Conservation (phyloP, 2,797 vertebrate genomes). For the Geotrypetes seraphini region DNA sequence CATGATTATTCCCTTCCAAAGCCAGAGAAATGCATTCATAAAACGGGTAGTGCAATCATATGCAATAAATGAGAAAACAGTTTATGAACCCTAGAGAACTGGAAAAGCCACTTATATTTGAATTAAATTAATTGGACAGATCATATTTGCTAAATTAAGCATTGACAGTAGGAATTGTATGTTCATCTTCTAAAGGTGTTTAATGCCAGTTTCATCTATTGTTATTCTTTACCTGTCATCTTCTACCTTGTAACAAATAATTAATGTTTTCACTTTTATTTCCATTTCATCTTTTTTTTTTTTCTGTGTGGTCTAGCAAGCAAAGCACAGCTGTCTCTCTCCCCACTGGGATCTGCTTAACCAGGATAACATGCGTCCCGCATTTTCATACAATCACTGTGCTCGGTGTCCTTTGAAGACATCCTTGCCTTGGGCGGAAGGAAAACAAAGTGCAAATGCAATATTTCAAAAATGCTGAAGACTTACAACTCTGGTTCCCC, state of each 20-base stretch:
- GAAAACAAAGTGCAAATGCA: too few relatives aligned
- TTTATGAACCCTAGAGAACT: background rate
- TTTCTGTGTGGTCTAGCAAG: too few relatives aligned
- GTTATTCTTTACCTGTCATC: conserved; percentile 8
- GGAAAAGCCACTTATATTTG: background rate
- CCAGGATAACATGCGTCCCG: too few relatives aligned
- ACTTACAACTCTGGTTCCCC: too few relatives aligned
- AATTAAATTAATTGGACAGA: conserved; percentile 26
- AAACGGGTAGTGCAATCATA: background rate
- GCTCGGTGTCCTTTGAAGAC: too few relatives aligned
- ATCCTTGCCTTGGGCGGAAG: too few relatives aligned
- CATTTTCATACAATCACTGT: too few relatives aligned
- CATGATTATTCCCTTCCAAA: conserved; percentile 10
- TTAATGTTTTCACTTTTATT: too few relatives aligned
- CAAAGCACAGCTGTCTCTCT: too few relatives aligned
- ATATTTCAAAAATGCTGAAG: too few relatives aligned
- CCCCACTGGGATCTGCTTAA: too few relatives aligned
- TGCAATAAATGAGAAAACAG: conserved; percentile 12
- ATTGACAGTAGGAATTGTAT: conserved; percentile 12
- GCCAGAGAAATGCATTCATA: conserved; percentile 11
- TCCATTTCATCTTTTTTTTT: too few relatives aligned
- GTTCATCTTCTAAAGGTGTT: conserved; percentile 20
- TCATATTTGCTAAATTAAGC: conserved; percentile 22
- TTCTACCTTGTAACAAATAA: conserved; percentile 20
- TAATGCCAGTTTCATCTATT: conserved; percentile 29